Percentiles rank a stretch among this genome's conserved stretches.
These are phyloP conservation scores for Diadumene lineata DNA, from an alignment of 92 coral and sea anemone genomes.

Conservation along the genomic window DNA sequence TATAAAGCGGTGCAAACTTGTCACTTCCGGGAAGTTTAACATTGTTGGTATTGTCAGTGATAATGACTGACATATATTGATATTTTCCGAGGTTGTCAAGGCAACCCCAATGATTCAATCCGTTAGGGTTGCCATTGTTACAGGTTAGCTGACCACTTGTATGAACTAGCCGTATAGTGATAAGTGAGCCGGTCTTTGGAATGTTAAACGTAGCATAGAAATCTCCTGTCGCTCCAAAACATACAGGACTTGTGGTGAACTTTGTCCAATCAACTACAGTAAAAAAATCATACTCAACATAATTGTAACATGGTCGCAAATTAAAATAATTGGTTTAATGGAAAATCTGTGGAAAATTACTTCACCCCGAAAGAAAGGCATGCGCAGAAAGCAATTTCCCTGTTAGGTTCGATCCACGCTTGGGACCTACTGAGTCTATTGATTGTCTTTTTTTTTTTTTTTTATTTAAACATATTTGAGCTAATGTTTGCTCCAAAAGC, in stretches of 20 bases:
- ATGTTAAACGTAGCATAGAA: background rate
- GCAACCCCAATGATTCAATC: constrained; percentile 23
- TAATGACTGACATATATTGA: background rate
- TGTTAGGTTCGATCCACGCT: too few species aligned
- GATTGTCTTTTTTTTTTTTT: too few species aligned
- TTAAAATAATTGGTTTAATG: too few species aligned
- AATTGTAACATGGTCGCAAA: too few species aligned
- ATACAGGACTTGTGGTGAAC: background rate
- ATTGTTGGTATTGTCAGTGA: background rate
- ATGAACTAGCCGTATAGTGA: constrained; percentile 6
- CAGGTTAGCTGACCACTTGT: constrained; percentile 6
- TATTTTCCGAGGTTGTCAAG: background rate
- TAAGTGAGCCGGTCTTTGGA: constrained; percentile 2
- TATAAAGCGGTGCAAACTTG: background rate
- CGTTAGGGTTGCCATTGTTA: constrained; percentile 6
- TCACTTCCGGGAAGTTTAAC: constrained; percentile 3
- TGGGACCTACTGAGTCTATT: too few species aligned
- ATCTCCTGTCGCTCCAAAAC: constrained; percentile 10
- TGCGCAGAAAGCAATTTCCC: too few species aligned
- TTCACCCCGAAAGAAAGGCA: too few species aligned
- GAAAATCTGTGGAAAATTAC: too few species aligned
- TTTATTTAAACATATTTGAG: too few species aligned
- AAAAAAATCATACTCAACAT: too few species aligned
- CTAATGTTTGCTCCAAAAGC: too few species aligned
- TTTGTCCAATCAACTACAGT: constrained; percentile 17